These are phyloP conservation scores for Pediacus dermestoides DNA, from an alignment of 2,888 invertebrate genomes.

Conservation along the genomic window DNA sequence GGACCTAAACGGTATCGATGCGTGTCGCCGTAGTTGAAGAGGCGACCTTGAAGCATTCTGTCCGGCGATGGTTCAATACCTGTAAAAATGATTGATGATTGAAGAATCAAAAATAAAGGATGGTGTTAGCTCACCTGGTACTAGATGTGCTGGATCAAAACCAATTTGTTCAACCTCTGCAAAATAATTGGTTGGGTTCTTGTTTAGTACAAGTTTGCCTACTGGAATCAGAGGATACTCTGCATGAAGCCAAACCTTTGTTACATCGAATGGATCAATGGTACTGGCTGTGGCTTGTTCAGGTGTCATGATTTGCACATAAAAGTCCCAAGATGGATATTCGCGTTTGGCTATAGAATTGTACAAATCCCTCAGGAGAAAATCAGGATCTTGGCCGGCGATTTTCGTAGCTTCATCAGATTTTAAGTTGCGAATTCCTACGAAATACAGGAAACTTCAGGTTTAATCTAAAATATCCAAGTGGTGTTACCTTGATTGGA, in stretches of 20 bases:
- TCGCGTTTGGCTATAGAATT: constrained; percentile 77
- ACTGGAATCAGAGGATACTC: constrained; percentile 87
- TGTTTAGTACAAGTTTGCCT: constrained; percentile 80
- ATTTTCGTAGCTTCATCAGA: constrained; percentile 66
- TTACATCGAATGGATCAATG: constrained; percentile 91
- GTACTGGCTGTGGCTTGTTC: constrained; percentile 74
- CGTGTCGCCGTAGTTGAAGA: constrained; percentile 88
- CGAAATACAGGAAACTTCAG: background rate
- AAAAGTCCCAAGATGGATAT: constrained; percentile 76
- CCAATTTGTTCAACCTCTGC: constrained; percentile 91
- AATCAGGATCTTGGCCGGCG: constrained; percentile 80
- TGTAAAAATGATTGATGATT: constrained; percentile 7
- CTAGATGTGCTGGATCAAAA: constrained; percentile 83
- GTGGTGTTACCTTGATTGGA: constrained; percentile 72
- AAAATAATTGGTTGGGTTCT: constrained; percentile 90
- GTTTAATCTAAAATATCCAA: background rate
- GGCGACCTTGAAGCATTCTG: constrained; percentile 85
- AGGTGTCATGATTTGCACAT: constrained; percentile 84
- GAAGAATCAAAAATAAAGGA: constrained; percentile 8
- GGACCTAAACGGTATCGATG: constrained; percentile 87
- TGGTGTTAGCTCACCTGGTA: constrained; percentile 56
- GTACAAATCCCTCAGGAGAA: constrained; percentile 82
- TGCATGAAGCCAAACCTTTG: constrained; percentile 87
- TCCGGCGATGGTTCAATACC: constrained; percentile 93
- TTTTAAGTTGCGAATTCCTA: constrained; percentile 70